Conservation (phyloP, 2,113 vertebrate species). For the Stegostoma tigrinum region DNA sequence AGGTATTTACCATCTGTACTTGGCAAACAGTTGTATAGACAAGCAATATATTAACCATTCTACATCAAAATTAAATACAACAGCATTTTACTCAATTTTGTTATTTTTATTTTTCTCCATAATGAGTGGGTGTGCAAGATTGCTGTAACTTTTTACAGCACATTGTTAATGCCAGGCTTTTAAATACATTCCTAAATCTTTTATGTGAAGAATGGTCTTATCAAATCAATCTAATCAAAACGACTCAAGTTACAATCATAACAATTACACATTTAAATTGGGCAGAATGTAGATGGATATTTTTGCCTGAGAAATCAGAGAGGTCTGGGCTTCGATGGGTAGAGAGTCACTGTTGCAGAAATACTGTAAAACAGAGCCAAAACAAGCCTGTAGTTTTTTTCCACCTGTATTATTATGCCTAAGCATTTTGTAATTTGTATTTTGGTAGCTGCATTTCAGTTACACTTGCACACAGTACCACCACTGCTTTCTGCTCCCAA, state of each 20-base stretch:
- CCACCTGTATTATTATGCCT: neutral
- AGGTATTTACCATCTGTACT: neutral
- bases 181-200: neutral
- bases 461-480: neutral
- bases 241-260: neutral
- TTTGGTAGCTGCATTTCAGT: neutral
- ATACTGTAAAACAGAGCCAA: neutral
- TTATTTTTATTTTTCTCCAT: too few relatives aligned
- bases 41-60: neutral
- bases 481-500: neutral
- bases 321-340: neutral
- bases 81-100: too few relatives aligned
- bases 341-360: neutral
- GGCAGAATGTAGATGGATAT: neutral
- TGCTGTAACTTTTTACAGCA: neutral
- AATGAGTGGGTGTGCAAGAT: neutral
- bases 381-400: neutral
- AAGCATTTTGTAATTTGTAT: neutral
- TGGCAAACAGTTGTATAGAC: neutral
- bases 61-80: too few relatives aligned
- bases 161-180: neutral
- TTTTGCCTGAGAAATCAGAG: neutral
- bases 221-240: neutral
- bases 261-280: neutral
- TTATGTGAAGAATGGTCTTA: neutral